A percentile compares a stretch with the other conserved stretches of the same genome.
These are phyloP conservation scores for Perca schrenkii DNA, from an alignment of 2,113 vertebrate genomes.

Conservation along the genomic window DNA sequence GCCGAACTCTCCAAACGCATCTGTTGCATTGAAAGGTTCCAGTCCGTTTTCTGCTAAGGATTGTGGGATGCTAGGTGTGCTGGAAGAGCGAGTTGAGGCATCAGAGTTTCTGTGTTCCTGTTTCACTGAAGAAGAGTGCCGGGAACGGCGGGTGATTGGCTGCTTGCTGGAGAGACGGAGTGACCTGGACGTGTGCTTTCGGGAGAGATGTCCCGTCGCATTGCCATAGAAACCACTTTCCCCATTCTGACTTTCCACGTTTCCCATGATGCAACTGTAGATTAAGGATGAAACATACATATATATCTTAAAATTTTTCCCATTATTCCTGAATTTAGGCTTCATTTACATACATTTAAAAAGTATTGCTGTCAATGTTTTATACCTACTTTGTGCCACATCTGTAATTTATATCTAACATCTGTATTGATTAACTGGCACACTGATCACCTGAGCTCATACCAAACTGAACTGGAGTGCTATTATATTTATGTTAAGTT, in stretches of 20 bases:
- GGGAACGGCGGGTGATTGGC: slow-evolving; percentile 77
- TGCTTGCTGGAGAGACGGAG: slow-evolving; percentile 89
- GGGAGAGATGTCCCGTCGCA: slow-evolving; percentile 87
- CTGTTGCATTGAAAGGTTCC: slow-evolving; percentile 87
- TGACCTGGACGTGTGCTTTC: slow-evolving; percentile 93
- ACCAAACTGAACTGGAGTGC: background rate
- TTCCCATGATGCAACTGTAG: slow-evolving; percentile 91
- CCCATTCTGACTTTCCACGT: slow-evolving; percentile 95
- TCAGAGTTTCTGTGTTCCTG: slow-evolving; percentile 89
- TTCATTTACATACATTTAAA: background rate
- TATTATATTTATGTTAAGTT: background rate
- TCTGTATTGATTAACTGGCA: slow-evolving; percentile 1
- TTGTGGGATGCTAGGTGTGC: slow-evolving; percentile 98
- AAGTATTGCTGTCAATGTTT: background rate
- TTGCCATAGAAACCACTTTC: slow-evolving; percentile 89
- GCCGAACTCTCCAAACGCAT: slow-evolving; percentile 87
- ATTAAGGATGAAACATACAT: slow-evolving; percentile 29
- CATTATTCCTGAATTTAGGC: background rate
- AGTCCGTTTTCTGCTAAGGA: slow-evolving; percentile 93
- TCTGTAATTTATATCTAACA: slow-evolving; percentile 12
- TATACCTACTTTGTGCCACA: background rate
- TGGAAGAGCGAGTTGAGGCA: slow-evolving; percentile 94
- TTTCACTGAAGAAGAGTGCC: slow-evolving; percentile 90
- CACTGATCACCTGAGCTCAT: background rate
- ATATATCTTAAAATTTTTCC: background rate